Evolutionary conservation across 1,140 invertebrate genomes (phyloP).

Genomic region (Drosophila saltans): DNA sequence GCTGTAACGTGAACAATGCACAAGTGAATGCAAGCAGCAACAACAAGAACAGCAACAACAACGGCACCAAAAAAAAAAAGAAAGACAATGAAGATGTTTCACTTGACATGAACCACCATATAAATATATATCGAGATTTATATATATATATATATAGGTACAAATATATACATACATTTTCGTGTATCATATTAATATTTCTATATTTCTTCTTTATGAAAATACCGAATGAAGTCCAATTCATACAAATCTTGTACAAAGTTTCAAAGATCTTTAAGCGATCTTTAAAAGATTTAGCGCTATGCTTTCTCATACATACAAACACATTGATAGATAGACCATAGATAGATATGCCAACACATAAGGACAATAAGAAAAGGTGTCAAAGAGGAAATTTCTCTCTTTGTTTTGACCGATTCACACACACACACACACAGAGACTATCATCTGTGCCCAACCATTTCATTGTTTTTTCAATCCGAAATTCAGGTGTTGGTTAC

Average conservation of each 20-base stretch:
- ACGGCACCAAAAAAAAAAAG: not conserved
- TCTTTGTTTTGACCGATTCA: constrained; percentile 3
- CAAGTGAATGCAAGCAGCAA: not conserved
- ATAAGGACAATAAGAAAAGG: not conserved
- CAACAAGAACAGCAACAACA: too few relatives aligned
- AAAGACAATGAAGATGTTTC: constrained; percentile 4
- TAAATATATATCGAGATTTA: not conserved
- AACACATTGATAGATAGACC: not conserved
- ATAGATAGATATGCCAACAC: too few relatives aligned
- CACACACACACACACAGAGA: not conserved
- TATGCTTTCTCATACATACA: not conserved
- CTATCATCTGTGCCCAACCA: not conserved
- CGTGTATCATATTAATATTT: too few relatives aligned
- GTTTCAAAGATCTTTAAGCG: too few relatives aligned
- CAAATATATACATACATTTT: too few relatives aligned
- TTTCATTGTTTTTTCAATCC: not conserved
- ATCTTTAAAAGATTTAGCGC: too few relatives aligned
- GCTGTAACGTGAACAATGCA: constrained; percentile 5
- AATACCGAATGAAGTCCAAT: too few relatives aligned
- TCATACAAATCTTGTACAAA: too few relatives aligned
- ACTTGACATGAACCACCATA: not conserved
- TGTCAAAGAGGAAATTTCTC: constrained; percentile 6
- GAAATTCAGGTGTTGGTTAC: constrained; percentile 47
- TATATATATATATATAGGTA: not conserved
- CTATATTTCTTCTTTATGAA: too few relatives aligned